phyloP scores from a whole-genome alignment of 1,140 invertebrate genomes.

The Drosophila ambigua region DNA sequence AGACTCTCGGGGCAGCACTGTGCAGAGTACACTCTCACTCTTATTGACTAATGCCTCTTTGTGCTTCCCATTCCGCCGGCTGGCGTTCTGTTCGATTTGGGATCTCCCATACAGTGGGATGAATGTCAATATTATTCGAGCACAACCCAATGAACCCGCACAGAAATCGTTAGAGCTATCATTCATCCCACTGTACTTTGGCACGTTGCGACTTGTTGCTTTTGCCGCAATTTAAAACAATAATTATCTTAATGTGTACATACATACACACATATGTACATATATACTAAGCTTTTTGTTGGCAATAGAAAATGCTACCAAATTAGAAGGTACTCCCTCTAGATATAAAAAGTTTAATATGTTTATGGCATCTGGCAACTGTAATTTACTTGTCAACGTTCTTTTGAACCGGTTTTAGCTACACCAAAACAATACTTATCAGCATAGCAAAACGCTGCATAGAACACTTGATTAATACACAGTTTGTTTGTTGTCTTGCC shows the following conservation, averaged over 20 bases:
- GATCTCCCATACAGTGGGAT: slow-evolving; percentile 1
- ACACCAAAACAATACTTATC: neutral
- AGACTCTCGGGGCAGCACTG: too few species aligned
- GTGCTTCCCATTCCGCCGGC: neutral
- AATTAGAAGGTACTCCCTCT: neutral
- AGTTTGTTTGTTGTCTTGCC: neutral
- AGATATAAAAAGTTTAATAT: neutral
- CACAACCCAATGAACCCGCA: neutral
- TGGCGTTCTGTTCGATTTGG: slow-evolving; percentile 1
- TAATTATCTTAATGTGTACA: too few species aligned
- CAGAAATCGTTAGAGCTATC: neutral
- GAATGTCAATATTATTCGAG: neutral
- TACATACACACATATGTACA: too few species aligned
- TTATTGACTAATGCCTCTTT: too few species aligned
- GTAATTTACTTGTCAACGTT: slow-evolving; percentile 13
- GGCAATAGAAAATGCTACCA: too few species aligned
- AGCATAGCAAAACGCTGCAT: neutral
- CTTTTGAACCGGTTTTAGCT: slow-evolving; percentile 16
- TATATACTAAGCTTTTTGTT: too few species aligned
- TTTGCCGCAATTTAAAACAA: neutral
- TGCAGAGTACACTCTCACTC: too few species aligned
- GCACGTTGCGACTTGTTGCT: slow-evolving; percentile 22
- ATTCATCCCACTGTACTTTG: slow-evolving; percentile 12
- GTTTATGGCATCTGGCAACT: neutral
- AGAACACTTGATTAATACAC: neutral